Conservation (phyloP, 1,140 invertebrate genomes). For the Aplysia californica region DNA sequence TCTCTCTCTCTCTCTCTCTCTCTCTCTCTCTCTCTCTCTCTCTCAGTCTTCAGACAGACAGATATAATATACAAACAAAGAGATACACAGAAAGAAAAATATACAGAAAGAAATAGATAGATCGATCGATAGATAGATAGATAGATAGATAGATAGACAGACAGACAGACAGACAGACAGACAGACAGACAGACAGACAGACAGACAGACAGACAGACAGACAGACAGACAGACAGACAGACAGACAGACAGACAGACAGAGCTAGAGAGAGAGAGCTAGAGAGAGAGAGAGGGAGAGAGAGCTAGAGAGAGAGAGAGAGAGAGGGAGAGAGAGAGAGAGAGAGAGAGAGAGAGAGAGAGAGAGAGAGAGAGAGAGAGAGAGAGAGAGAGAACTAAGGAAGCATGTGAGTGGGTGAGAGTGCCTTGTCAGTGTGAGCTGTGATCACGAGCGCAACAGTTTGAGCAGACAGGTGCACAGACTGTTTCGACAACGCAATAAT, state of each 20-base stretch:
- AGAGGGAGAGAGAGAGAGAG: not conserved
- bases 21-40: not conserved
- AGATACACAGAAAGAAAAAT: not conserved
- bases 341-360: not conserved
- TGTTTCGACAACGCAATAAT: too few species aligned
- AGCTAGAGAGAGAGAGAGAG: not conserved
- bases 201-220: conserved; percentile 13
- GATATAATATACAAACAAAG: not conserved
- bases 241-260: not conserved
- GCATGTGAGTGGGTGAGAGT: too few species aligned
- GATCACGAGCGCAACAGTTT: too few species aligned
- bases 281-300: not conserved
- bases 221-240: not conserved
- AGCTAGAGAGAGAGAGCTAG: not conserved
- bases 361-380: conserved; percentile 8
- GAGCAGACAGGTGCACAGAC: too few species aligned
- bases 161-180: not conserved
- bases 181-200: not conserved
- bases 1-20: conserved; percentile 14
- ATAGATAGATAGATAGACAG: not conserved
- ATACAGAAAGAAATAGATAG: not conserved
- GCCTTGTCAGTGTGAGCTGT: too few species aligned
- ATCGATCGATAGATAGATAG: not conserved
- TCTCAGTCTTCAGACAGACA: not conserved
- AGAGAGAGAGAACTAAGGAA: not conserved